Conservation (phyloP, 1,140 invertebrate species). For the Hycleus phaleratus region DNA sequence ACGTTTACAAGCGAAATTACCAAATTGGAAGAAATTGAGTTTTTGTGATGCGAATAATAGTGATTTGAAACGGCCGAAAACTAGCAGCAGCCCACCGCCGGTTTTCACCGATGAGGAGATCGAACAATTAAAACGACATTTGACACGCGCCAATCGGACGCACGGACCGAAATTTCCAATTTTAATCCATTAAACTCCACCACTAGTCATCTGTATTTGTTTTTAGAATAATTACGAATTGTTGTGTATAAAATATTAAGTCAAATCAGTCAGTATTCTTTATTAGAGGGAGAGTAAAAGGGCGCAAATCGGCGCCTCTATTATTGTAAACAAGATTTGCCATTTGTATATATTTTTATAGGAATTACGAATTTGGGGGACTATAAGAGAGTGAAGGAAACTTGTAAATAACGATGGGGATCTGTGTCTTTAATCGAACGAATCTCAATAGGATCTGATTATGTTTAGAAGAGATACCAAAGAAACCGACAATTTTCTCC, state of each 20-base stretch:
- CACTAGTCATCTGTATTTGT: constrained; percentile 21
- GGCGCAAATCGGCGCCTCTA: too few relatives aligned
- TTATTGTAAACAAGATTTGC: too few relatives aligned
- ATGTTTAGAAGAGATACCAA: constrained; percentile 8
- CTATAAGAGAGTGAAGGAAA: too few relatives aligned
- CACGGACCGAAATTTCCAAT: constrained; percentile 1
- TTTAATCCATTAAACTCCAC: constrained; percentile 6
- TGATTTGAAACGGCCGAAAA: neutral
- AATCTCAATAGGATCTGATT: too few relatives aligned
- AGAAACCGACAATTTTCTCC: constrained; percentile 4
- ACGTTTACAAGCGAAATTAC: constrained; percentile 58
- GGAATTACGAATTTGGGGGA: too few relatives aligned
- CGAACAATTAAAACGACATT: neutral
- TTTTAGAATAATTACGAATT: too few relatives aligned
- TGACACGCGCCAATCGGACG: neutral
- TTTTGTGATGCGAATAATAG: constrained; percentile 41
- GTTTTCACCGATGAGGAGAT: neutral
- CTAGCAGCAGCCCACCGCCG: neutral
- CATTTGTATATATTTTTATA: too few relatives aligned
- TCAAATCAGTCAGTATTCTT: too few relatives aligned
- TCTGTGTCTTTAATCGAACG: too few relatives aligned
- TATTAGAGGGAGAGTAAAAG: too few relatives aligned
- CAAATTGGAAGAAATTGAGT: constrained; percentile 55
- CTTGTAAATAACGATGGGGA: too few relatives aligned
- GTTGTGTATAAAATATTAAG: too few relatives aligned